Base-by-base conservation (phyloP, 1,140 invertebrate genomes). In the Macrocentrus cingulum region DNA sequence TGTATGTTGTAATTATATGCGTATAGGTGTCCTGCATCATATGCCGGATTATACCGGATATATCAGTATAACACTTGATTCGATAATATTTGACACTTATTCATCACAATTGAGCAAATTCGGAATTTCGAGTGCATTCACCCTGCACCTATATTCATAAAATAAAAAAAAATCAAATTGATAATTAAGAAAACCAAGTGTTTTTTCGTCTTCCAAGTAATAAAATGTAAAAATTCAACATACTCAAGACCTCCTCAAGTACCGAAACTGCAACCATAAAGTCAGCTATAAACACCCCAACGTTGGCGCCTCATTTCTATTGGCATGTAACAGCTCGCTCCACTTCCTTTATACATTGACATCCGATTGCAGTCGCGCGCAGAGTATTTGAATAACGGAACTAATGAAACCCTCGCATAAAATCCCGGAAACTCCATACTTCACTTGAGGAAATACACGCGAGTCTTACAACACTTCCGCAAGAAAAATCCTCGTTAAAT, bases 11-110 rank as follows among this genome's bases (percentile, higher is more conserved):
- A 11, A 34, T 8, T 3, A 39, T 8, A 15, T 13, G 11, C 20
- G 11, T 25, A 29, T 29, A 29, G 25, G 25, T 29, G 25, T 29
- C 25, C 25, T 29, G 45, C 16, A n/a, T 48, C n/a, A 48, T n/a
- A n/a, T 23, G 22, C 20, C 6, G 22, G 19, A 48, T 48, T 23
- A 48, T 48, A 25, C 22, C 22, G 22, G 45, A 48, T 48, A 23
- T 20, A n/a, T n/a, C n/a, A n/a, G n/a, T n/a, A n/a, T 23, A 23
- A 2, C 20, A 7, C 22, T 11, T 48, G 45, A 25, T 48, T 11
- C 42, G 19, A 11, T 16, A 44, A 44, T 2, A 4, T 44, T 44
- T 18, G 11, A 19, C 19, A 19, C 16, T 44, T 44, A 0, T 18
- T 44, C 19, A 1, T 44, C 15, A 8, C 11, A 16, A 18, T 44